Base-by-base conservation (phyloP, 2,797 vertebrate species). In the Eospalax fontanierii region DNA sequence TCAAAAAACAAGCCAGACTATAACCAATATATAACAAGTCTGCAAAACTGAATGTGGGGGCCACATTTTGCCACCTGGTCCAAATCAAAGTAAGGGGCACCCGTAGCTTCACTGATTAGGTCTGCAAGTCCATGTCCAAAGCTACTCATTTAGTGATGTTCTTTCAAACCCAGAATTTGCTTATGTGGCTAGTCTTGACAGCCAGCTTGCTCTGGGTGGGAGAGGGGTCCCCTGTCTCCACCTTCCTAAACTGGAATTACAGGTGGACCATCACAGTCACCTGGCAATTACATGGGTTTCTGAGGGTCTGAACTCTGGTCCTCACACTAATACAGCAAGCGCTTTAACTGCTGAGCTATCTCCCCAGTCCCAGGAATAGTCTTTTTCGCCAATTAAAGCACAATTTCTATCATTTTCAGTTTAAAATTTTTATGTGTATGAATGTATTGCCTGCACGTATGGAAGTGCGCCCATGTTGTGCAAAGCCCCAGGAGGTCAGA, bases 1-100 rank as follows among this genome's bases (percentile, higher is more conserved):
- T 57, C 83, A 74, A 84, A 86, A 70, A 35, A 66, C 76, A 68
- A n/a, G 73, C 80, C 18, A 74, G 46, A 15, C n/a, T 89, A 76
- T n/a, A 89, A 87, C 6, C 16, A n/a, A 70, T 28, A 35, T 5
- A 83, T 30, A 46, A 46, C 19, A 88, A 93, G 22, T 61, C 75
- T 68, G 26, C 50, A 79, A 83, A 84, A 78, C 16, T 15, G 12
- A 87, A 59, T 7, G 26, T 10, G 7, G 28, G 38, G 28, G 57
- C 15, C 24, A 0, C 40, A 14, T 26, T 86, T 43, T 35, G 30
- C 43, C 54, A 14, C 21, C 57, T 35, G 50, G 68, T 65, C 15
- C 73, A 70, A 0, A 57, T 35, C 79, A 66, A 57, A 24, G 66
- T 15, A 50, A 90, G 40, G 65, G n/a, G 2, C 59, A 38, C 12